These are phyloP conservation scores for Micrasema minimum DNA, from an alignment of 1,140 invertebrate species.

Conservation along the genomic window DNA sequence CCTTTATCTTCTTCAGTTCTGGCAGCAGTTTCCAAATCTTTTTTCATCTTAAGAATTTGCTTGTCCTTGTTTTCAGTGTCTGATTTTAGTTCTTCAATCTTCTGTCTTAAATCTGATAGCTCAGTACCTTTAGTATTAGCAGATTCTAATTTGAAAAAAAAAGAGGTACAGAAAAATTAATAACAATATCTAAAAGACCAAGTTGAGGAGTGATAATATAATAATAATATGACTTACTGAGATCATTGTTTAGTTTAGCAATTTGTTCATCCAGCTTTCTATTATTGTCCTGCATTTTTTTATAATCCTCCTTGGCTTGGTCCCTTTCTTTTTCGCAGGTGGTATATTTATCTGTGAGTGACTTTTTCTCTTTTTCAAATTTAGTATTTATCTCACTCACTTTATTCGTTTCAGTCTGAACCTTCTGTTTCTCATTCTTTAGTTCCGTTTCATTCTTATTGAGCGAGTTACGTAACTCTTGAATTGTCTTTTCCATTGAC, in stretches of 20 bases:
- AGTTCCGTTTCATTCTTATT: constrained; percentile 64
- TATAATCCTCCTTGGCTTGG: constrained; percentile 57
- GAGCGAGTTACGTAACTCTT: constrained; percentile 65
- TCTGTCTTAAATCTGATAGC: constrained; percentile 65
- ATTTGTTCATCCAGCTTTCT: constrained; percentile 70
- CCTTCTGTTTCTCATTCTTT: constrained; percentile 65
- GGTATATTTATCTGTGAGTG: constrained; percentile 65
- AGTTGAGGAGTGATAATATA: too few relatives aligned
- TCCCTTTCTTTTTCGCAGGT: constrained; percentile 60
- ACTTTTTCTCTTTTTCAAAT: constrained; percentile 63
- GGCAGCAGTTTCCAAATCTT: constrained; percentile 65
- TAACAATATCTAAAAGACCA: too few relatives aligned
- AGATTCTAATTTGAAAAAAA: constrained; percentile 57
- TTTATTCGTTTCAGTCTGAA: constrained; percentile 66
- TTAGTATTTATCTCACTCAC: constrained; percentile 63
- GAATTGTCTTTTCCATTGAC: constrained; percentile 63
- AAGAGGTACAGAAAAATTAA: too few relatives aligned
- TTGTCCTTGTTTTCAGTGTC: constrained; percentile 69
- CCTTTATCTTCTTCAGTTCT: constrained; percentile 66
- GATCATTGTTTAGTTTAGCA: constrained; percentile 67
- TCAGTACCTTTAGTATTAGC: constrained; percentile 64
- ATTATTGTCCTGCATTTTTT: constrained; percentile 66
- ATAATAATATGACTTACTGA: constrained; percentile 66
- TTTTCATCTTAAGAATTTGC: constrained; percentile 69
- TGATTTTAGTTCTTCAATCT: constrained; percentile 67